Conservation (phyloP, 2,797 vertebrate genomes). For the Neosilurus mollespiculum region DNA sequence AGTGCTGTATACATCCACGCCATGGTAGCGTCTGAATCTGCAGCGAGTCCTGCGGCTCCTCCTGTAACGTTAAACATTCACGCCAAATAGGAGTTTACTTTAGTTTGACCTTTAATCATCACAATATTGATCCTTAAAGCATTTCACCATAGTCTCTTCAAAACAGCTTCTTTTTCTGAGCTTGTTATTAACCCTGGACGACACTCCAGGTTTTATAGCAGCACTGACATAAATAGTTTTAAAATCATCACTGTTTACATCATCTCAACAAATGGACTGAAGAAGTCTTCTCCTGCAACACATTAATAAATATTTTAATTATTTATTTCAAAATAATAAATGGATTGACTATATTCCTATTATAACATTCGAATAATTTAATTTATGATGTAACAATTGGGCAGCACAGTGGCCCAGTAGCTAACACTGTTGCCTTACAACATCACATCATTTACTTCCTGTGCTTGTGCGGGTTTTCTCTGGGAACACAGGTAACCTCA, state of each 20-base stretch:
- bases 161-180: background rate
- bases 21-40: constrained; percentile 15
- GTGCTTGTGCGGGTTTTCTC: no score
- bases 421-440: no score
- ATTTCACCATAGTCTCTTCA: background rate
- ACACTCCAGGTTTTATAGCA: background rate
- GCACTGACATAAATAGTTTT: no score
- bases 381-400: background rate
- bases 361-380: no score
- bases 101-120: constrained; percentile 20
- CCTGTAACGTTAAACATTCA: constrained; percentile 24
- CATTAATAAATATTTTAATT: background rate
- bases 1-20: background rate
- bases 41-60: background rate
- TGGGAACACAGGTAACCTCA: no score
- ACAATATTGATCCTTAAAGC: constrained; percentile 6
- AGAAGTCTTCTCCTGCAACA: background rate
- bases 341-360: no score
- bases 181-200: background rate
- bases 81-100: constrained; percentile 1
- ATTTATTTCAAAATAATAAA: no score
- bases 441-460: no score
- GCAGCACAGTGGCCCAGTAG: no score
- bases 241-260: background rate
- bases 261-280: no score